Evolutionary conservation across 2,888 invertebrate species (phyloP).

Genomic region (Crematogaster levior): DNA sequence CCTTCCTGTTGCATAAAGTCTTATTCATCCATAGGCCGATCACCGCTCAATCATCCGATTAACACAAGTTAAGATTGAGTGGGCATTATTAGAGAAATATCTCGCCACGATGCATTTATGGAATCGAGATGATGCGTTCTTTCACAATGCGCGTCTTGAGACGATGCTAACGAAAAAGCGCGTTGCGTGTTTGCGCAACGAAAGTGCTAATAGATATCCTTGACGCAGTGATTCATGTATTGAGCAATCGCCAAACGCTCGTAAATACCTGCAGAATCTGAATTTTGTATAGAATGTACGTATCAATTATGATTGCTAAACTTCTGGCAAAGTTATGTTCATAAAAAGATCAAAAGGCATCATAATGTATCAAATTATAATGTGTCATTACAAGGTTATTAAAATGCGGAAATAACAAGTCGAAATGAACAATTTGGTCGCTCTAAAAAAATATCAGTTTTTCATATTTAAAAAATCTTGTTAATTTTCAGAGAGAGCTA

Average conservation of each 20-base stretch:
- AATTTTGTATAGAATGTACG: background rate
- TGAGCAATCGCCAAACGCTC: slow-evolving; percentile 28
- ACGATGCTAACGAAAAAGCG: slow-evolving; percentile 16
- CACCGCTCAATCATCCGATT: slow-evolving; percentile 29
- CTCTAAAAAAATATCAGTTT: background rate
- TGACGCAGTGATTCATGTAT: slow-evolving; percentile 24
- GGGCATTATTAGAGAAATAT: slow-evolving; percentile 35
- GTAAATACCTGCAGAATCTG: background rate
- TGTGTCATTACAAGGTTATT: too few relatives aligned
- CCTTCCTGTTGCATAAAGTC: background rate
- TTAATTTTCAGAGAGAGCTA: background rate
- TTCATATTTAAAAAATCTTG: background rate
- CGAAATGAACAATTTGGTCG: background rate
- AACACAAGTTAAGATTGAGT: slow-evolving; percentile 32
- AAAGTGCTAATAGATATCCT: slow-evolving; percentile 45
- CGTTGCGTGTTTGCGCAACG: slow-evolving; percentile 25
- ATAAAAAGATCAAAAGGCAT: background rate
- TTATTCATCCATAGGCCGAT: slow-evolving; percentile 11
- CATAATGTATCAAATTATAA: too few relatives aligned
- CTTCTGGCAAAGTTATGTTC: background rate
- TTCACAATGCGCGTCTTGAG: slow-evolving; percentile 17
- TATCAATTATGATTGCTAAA: slow-evolving; percentile 1
- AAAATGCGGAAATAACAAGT: background rate
- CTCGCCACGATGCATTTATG: slow-evolving; percentile 8
- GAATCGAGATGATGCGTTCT: background rate